Base-by-base conservation (phyloP, 2,888 invertebrate genomes). In the Ellobium chinense region DNA sequence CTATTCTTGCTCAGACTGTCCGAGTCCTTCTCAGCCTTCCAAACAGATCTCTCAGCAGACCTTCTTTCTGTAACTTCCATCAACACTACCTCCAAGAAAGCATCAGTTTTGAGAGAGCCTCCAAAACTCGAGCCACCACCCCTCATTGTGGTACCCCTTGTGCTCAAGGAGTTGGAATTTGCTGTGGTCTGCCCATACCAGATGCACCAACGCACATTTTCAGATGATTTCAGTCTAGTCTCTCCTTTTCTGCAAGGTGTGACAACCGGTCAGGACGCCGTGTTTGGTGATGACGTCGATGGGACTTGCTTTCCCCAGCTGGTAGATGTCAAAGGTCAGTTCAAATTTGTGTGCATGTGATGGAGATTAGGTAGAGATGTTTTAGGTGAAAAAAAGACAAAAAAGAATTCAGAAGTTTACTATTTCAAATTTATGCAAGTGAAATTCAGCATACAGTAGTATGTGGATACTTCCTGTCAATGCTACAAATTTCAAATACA, bases 1-100 rank as follows among this genome's bases (percentile, higher is more conserved):
- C 94, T 98, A 87, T 98, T 98, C 94, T 94, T 98, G 75, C 93
- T 98, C 93, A 94, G 98, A 75, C 94, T 97, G 88, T 94, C 96
- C 34, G 98, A 98, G 93, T 95, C 96, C 70, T 93, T 97, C 46
- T 78, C 89, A 29, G 84, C 86, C 31, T 91, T 89, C 81, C 89
- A 90, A 77, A 82, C 83, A 12, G 89, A 91, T 74, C 78, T 92
- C 56, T 84, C 86, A 60, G 87, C 88, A 21, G 91, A 91, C 83
- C 81, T 88, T 90, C 96, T 96, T 78, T 95, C 95, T 74, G 96
- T 96, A 69, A 77, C 80, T 63, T 66, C 63, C 46, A 72, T 60
- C 12, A 74, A 58, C 39, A 62, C 76, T 18, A 65, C 81, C 24
- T 73, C 77, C 21, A 80, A 68, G 46, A 78, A 60, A 14, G 9